A percentile compares a stretch with the other conserved stretches of the same genome.
Evolutionary conservation across 2,113 vertebrate genomes (phyloP).

Genomic region (Poecile atricapillus): DNA sequence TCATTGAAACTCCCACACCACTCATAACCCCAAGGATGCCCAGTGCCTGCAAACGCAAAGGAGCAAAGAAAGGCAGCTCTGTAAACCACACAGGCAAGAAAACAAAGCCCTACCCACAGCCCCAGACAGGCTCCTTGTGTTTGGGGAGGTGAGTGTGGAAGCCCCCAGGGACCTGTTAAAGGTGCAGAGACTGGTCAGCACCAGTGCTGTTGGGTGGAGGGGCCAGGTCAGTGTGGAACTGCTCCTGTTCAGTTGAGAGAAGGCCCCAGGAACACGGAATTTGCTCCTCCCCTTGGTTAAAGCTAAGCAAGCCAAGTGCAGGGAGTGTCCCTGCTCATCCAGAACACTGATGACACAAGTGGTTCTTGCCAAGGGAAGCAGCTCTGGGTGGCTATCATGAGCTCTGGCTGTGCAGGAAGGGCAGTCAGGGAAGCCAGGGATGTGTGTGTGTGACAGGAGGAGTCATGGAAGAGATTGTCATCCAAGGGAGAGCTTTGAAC

Average conservation of each 20-base stretch:
- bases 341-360: background rate
- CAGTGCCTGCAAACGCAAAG: background rate
- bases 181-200: background rate
- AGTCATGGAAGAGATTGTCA: background rate
- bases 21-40: background rate
- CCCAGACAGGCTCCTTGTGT: background rate
- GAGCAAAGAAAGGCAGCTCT: background rate
- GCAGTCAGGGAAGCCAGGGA: background rate
- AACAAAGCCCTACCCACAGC: background rate
- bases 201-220: background rate
- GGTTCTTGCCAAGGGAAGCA: accelerated
- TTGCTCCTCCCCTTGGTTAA: background rate
- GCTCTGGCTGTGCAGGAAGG: background rate
- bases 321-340: background rate
- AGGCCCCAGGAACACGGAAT: background rate
- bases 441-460: background rate
- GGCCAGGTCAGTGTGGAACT: background rate
- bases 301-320: constrained; percentile 23
- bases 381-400: background rate
- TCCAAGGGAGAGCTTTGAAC: background rate
- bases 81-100: background rate
- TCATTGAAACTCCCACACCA: background rate
- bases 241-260: background rate
- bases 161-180: background rate
- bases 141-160: background rate